Conservation (phyloP, 2,888 invertebrate genomes). For the Torymus aiolomorphi region DNA sequence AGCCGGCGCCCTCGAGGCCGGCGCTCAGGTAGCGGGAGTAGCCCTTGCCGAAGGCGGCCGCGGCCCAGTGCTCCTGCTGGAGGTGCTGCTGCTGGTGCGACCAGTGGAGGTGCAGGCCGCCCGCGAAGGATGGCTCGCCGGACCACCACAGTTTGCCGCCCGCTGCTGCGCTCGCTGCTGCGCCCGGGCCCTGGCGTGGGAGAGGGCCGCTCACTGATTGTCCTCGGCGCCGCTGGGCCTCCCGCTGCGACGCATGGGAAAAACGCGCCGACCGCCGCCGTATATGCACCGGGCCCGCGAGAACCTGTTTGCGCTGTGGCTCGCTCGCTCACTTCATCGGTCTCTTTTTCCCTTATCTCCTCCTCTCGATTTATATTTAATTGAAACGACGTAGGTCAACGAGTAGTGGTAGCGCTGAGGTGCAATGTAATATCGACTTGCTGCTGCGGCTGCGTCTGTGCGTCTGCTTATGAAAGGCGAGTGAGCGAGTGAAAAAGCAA, state of each 20-base stretch:
- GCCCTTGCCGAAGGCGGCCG: conserved; percentile 55
- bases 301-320: not conserved
- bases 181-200: too few species aligned
- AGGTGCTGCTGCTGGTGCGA: conserved; percentile 40
- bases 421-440: too few species aligned
- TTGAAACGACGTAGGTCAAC: conserved; percentile 73
- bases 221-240: too few species aligned
- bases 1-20: conserved; percentile 17
- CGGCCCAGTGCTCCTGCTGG: conserved; percentile 30
- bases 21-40: conserved; percentile 19
- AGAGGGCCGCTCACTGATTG: not conserved
- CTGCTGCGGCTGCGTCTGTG: too few species aligned
- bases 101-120: conserved; percentile 61
- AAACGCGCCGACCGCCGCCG: too few species aligned
- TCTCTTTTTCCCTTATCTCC: not conserved
- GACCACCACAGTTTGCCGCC: conserved; percentile 73
- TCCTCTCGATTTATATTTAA: conserved; percentile 61
- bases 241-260: too few species aligned
- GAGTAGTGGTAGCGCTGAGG: conserved; percentile 36
- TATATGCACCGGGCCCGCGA: too few species aligned
- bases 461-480: too few species aligned
- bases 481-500: too few species aligned
- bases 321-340: conserved; percentile 12
- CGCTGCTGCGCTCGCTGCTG: too few species aligned
- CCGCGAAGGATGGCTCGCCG: conserved; percentile 63